These are phyloP conservation scores for Troides aeacus DNA, from an alignment of 2,888 invertebrate species.

Conservation along the genomic window DNA sequence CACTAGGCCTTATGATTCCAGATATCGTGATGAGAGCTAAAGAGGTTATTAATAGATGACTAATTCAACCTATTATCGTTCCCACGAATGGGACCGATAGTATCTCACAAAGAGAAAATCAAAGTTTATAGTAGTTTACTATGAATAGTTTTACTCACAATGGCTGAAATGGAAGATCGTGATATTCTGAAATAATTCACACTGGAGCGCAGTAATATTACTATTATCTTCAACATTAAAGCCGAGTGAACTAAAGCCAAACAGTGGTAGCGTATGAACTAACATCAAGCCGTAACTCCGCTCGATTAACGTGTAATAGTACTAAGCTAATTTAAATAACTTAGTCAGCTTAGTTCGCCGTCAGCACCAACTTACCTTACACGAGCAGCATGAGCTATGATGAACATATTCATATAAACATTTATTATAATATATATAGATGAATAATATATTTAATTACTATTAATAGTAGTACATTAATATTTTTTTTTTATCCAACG, in stretches of 20 bases:
- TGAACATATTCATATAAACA: background rate
- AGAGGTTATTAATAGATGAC: too few relatives aligned
- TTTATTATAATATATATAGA: too few relatives aligned
- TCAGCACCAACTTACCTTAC: background rate
- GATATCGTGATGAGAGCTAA: too few relatives aligned
- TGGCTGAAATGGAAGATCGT: background rate
- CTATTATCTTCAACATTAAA: slow-evolving; percentile 12
- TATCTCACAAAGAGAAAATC: too few relatives aligned
- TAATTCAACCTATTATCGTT: too few relatives aligned
- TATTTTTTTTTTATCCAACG: too few relatives aligned
- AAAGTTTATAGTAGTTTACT: background rate
- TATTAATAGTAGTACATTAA: too few relatives aligned
- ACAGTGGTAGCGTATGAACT: slow-evolving; percentile 8
- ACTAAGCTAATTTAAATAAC: slow-evolving; percentile 24
- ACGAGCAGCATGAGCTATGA: background rate
- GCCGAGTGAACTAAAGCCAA: slow-evolving; percentile 18
- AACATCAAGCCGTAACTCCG: slow-evolving; percentile 14
- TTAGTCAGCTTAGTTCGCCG: background rate
- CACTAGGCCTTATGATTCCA: too few relatives aligned
- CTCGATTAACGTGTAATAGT: slow-evolving; percentile 21
- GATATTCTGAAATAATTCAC: background rate
- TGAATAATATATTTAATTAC: too few relatives aligned
- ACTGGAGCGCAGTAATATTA: background rate
- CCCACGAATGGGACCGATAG: too few relatives aligned
- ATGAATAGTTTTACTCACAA: background rate